These are phyloP conservation scores for Sardina pilchardus DNA, from an alignment of 2,113 vertebrate genomes.

Conservation along the genomic window DNA sequence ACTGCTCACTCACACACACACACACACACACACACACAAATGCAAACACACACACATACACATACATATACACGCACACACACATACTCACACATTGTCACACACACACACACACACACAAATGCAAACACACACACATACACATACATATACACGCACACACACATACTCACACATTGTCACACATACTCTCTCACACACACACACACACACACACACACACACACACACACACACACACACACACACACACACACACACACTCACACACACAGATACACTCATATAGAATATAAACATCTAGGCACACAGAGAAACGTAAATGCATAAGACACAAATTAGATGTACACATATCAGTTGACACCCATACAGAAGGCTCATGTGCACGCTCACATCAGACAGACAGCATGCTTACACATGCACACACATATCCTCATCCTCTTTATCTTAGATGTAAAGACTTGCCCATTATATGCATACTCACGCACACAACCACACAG, in stretches of 20 bases:
- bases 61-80: not conserved
- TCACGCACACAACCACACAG: constrained; percentile 23
- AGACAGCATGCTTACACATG: not conserved
- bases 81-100: not conserved
- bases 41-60: not conserved
- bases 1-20: not conserved
- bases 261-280: no score
- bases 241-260: no score
- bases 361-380: not conserved
- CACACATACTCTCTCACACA: not conserved
- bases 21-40: not conserved
- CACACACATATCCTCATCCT: not conserved
- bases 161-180: not conserved
- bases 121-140: not conserved
- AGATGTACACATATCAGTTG: not conserved
- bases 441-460: no score
- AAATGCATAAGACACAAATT: not conserved
- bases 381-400: no score
- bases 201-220: not conserved
- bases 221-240: no score
- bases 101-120: not conserved
- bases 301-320: no score
- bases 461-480: no score
- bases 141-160: not conserved
- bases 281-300: no score